Evolutionary conservation across 2,888 invertebrate genomes (phyloP), one percentile per base, ranked within the genome.

Genomic region (Stegana nigrithorax): DNA sequence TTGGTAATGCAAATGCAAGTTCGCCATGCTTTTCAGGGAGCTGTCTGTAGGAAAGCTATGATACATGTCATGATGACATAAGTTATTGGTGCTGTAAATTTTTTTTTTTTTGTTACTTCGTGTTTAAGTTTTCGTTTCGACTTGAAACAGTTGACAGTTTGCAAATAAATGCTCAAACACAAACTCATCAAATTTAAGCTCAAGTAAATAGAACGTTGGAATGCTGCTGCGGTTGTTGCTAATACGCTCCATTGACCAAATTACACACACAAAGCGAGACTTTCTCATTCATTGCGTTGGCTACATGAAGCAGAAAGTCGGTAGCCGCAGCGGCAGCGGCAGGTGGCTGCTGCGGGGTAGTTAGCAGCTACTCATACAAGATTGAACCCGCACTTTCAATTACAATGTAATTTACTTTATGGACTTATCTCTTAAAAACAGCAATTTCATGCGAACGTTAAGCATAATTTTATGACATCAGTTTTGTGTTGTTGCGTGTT

Each of bases 381-480:
- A 64, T 72, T 71, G 73, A 76, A 73, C 74, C 73, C 53, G 73
- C 77, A 80, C 80, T 80, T 83, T 83, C 83, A 83, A 83, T 83
- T 83, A 78, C 75, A 78, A 72, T 79, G 81, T 81, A 81, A 83
- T 83, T 83, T 79, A 80, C 78, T 81, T 82, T 82, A 82, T 80
- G 81, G 75, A 81, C 81, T 81, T 82, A 83, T 82, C 83, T 81
- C 73, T 73, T 70, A 72, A 79, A 75, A 82, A 80, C 80, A 81
- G 81, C 81, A 80, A 83, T 83, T 83, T 83, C 81, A 80, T 55
- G 60, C 65, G 76, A 78, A 82, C 83, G 82, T 83, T 83, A 80
- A 84, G 80, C 80, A 82, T 84, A 83, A 84, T 83, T 85, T 84
- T 81, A 84, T 83, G 82, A 77, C 78, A 82, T 78, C 79, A 79